phyloP scores from a whole-genome alignment of 2,888 invertebrate species.

The Nymphalis c-album region DNA sequence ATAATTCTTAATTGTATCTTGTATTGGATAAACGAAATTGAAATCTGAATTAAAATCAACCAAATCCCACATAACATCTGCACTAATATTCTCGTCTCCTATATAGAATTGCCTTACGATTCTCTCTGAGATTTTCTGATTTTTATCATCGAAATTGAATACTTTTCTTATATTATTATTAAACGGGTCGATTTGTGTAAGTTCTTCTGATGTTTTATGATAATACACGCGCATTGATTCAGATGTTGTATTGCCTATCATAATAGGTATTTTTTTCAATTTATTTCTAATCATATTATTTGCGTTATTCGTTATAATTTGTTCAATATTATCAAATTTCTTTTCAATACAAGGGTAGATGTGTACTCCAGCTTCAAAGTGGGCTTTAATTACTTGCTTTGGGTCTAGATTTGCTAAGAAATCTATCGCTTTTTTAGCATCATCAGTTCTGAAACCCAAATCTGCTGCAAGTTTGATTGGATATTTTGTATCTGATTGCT shows the following conservation, averaged over 20 bases:
- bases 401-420: slow-evolving; percentile 49
- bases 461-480: slow-evolving; percentile 49
- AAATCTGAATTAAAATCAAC: slow-evolving; percentile 51
- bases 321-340: slow-evolving; percentile 38
- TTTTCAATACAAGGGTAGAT: slow-evolving; percentile 56
- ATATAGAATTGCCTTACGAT: slow-evolving; percentile 5
- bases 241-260: neutral
- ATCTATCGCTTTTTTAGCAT: slow-evolving; percentile 48
- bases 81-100: neutral
- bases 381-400: slow-evolving; percentile 48
- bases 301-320: neutral
- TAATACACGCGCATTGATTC: neutral
- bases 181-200: neutral
- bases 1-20: slow-evolving; percentile 48
- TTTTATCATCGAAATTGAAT: neutral
- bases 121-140: neutral
- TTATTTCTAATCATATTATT: neutral
- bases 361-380: slow-evolving; percentile 39
- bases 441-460: slow-evolving; percentile 48
- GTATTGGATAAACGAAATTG: slow-evolving; percentile 43
- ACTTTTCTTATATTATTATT: neutral
- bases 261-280: neutral
- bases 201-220: neutral
- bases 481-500: slow-evolving; percentile 43
- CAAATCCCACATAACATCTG: slow-evolving; percentile 35